phyloP scores from a whole-genome alignment of 1,140 invertebrate genomes.

The Drosophila nebulosa region DNA sequence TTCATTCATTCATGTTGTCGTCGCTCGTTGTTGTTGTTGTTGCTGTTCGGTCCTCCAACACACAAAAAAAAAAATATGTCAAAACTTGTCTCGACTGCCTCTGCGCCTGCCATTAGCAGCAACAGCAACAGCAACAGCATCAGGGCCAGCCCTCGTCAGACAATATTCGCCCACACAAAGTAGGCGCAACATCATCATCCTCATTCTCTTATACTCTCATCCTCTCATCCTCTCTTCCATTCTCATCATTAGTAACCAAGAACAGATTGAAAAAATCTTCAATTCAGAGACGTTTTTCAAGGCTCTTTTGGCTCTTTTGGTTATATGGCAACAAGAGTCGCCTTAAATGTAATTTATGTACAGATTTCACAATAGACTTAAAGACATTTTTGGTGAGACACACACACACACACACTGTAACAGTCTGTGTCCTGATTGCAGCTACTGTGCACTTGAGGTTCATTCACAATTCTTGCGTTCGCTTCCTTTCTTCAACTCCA shows the following conservation, averaged over 20 bases:
- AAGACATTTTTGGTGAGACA: background rate
- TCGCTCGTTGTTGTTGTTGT: slow-evolving; percentile 20
- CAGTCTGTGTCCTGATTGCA: slow-evolving; percentile 58
- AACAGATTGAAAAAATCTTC: slow-evolving; percentile 37
- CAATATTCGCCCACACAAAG: slow-evolving; percentile 54
- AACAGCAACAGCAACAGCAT: slow-evolving; percentile 29
- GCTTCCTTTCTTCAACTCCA: background rate
- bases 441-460: slow-evolving; percentile 60
- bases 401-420: background rate
- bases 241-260: slow-evolving; percentile 24
- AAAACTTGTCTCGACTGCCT: slow-evolving; percentile 76
- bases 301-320: background rate
- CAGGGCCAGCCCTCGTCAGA: slow-evolving; percentile 45
- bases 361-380: slow-evolving; percentile 57
- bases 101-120: slow-evolving; percentile 64
- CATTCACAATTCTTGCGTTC: slow-evolving; percentile 15
- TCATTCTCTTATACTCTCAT: slow-evolving; percentile 39
- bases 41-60: slow-evolving; percentile 11
- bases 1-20: slow-evolving; percentile 73
- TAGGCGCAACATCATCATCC: slow-evolving; percentile 58
- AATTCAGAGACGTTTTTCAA: slow-evolving; percentile 34
- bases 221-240: slow-evolving; percentile 31
- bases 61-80: slow-evolving; percentile 72
- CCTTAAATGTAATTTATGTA: slow-evolving; percentile 77
- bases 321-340: slow-evolving; percentile 39